Conservation (phyloP, 2,888 invertebrate species). For the Oscheius sp. region DNA sequence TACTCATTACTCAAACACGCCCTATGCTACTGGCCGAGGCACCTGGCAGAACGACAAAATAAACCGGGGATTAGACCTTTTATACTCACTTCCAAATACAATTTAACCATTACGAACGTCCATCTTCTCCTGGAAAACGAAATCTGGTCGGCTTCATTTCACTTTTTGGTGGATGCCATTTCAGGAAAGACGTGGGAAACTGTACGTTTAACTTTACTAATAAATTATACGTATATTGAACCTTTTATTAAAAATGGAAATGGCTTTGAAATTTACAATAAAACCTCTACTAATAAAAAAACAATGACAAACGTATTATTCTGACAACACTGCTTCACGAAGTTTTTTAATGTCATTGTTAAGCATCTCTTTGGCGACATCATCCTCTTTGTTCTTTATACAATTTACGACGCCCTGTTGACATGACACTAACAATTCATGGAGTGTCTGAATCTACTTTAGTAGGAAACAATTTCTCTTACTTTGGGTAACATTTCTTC, state of each 20-base stretch:
- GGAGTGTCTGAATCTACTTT: slow-evolving; percentile 7
- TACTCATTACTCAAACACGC: slow-evolving; percentile 36
- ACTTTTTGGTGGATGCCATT: too few species aligned
- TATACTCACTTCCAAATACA: too few species aligned
- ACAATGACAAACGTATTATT: not conserved
- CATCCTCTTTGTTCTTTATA: slow-evolving; percentile 55
- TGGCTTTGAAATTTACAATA: too few species aligned
- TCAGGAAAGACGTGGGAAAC: not conserved
- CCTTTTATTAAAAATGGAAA: too few species aligned
- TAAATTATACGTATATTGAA: too few species aligned
- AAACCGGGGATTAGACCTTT: not conserved
- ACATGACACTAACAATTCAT: slow-evolving; percentile 43
- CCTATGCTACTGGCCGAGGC: slow-evolving; percentile 30
- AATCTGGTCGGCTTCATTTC: too few species aligned
- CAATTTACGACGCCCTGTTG: slow-evolving; percentile 55
- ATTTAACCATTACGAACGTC: too few species aligned
- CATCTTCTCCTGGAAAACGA: too few species aligned
- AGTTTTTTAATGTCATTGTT: slow-evolving; percentile 36
- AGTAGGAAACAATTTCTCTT: not conserved
- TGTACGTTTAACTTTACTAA: too few species aligned
- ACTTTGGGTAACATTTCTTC: slow-evolving; percentile 20
- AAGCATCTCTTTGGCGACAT: slow-evolving; percentile 49
- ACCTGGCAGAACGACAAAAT: slow-evolving; percentile 28
- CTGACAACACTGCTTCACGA: slow-evolving; percentile 12
- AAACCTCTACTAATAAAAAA: not conserved